Evolutionary conservation across 1,140 invertebrate species (phyloP), one percentile per base, ranked within the genome.

Genomic region (Meloidogyne hapla): DNA sequence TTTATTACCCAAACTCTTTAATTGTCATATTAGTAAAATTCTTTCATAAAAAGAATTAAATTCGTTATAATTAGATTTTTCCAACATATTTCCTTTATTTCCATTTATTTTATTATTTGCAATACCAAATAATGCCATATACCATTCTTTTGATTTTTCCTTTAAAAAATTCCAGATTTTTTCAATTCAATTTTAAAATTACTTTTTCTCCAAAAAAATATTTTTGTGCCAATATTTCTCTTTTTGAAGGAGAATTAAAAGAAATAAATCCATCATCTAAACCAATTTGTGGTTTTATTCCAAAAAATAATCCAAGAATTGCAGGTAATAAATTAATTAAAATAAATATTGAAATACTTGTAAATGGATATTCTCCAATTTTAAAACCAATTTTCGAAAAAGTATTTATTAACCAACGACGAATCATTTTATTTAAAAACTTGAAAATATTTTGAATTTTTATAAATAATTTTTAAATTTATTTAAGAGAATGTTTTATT

Each of bases 121-220:
- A 23, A 81, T 42, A 25, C 69, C 78, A 63, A 81, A 83, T 18
- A 81, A 23, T 10, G 80, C 80, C 81, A 81, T 80, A 45, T 81
- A 81, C 81, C 81, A 81, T 28, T 65, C 72, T 45, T 73, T 73
- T 21, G 71, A 56, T 1, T 26, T 23, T 26, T 73, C 56, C 71
- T 73, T 62, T n/a, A 62, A 28, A 26, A 42, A 72, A 25, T 72
- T 26, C 15, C 21, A 4, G 12, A 56, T 13, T 61, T 10, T 26
- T 64, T 73, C 12, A 61, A n/a, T 25, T 72, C 5, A 18, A 13
- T 23, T 8, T 62, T 26, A 6, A 25, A 25, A 26, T 25, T 26
- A 73, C 71, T 18, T 33, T 42, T 23, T 40, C 28, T 21, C 74
- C 74, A 62, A 80, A 80, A 67, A 80, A 80, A n/a, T 26, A 25